phyloP scores from a whole-genome alignment of 1,140 invertebrate genomes.

The Cardiocondyla obscurior region DNA sequence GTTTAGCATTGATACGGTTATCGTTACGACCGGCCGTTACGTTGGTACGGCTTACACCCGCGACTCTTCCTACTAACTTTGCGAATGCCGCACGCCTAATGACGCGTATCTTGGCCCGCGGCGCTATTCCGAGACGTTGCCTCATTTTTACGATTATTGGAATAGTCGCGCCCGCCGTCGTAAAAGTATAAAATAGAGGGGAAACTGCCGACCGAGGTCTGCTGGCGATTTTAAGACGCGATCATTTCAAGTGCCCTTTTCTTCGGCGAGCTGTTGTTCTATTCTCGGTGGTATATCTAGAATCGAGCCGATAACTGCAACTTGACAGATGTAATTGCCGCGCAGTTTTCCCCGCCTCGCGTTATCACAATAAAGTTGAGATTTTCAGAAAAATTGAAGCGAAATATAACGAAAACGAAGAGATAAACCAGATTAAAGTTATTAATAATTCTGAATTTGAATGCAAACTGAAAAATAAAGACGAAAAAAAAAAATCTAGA shows the following conservation, averaged over 20 bases:
- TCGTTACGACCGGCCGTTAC: constrained; percentile 52
- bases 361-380: not conserved
- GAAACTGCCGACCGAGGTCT: constrained; percentile 39
- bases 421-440: too few species aligned
- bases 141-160: constrained; percentile 56
- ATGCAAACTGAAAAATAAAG: too few species aligned
- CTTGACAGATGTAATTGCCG: constrained; percentile 8
- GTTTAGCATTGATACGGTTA: constrained; percentile 54
- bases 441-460: too few species aligned
- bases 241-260: constrained; percentile 37
- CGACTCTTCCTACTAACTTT: constrained; percentile 53
- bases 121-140: constrained; percentile 54
- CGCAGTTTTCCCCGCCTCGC: not conserved
- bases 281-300: not conserved
- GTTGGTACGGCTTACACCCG: constrained; percentile 43
- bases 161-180: constrained; percentile 45
- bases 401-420: too few species aligned
- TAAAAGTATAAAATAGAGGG: constrained; percentile 55
- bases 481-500: too few species aligned
- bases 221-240: constrained; percentile 46
- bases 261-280: not conserved
- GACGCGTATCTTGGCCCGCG: constrained; percentile 54
- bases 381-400: too few species aligned
- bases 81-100: constrained; percentile 52
- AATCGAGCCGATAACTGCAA: not conserved